phyloP scores from a whole-genome alignment of 1,140 invertebrate genomes.

The Drosophila nigromelanica region DNA sequence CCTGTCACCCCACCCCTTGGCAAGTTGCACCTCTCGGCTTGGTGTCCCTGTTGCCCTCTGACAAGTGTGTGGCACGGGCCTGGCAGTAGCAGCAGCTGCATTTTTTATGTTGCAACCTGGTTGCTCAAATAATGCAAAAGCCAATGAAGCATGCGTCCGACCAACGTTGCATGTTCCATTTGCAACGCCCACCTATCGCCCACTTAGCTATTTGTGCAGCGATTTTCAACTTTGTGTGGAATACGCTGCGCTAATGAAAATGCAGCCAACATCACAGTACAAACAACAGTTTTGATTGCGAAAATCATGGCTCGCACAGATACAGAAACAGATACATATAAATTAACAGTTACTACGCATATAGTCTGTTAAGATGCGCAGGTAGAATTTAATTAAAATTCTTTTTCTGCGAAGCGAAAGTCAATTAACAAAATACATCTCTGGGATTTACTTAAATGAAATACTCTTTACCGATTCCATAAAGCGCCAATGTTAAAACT shows the following conservation, averaged over 20 bases:
- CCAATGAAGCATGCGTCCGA: conserved; percentile 77
- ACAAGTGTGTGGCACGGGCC: conserved; percentile 11
- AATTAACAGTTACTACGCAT: neutral
- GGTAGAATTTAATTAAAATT: conserved; percentile 46
- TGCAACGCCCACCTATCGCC: conserved; percentile 22
- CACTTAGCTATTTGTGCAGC: conserved; percentile 42
- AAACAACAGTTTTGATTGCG: conserved; percentile 43
- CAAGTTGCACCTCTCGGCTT: conserved; percentile 3
- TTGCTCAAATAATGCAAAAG: conserved; percentile 81
- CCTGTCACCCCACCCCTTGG: neutral
- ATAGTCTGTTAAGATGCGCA: conserved; percentile 4
- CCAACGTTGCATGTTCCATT: conserved; percentile 54
- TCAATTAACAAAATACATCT: conserved; percentile 30
- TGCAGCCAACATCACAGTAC: conserved; percentile 11
- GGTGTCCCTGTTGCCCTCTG: conserved; percentile 13
- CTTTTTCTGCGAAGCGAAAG: conserved; percentile 15
- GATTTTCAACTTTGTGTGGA: conserved; percentile 73
- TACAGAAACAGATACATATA: neutral
- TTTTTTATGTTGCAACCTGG: conserved; percentile 80
- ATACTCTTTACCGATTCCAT: neutral
- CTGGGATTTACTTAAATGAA: neutral
- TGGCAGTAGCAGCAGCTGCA: conserved; percentile 47
- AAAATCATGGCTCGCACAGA: conserved; percentile 12
- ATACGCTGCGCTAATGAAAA: conserved; percentile 56
- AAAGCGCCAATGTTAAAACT: neutral